phyloP scores from a whole-genome alignment of 2,113 vertebrate species.

The Engraulis encrasicolus region DNA sequence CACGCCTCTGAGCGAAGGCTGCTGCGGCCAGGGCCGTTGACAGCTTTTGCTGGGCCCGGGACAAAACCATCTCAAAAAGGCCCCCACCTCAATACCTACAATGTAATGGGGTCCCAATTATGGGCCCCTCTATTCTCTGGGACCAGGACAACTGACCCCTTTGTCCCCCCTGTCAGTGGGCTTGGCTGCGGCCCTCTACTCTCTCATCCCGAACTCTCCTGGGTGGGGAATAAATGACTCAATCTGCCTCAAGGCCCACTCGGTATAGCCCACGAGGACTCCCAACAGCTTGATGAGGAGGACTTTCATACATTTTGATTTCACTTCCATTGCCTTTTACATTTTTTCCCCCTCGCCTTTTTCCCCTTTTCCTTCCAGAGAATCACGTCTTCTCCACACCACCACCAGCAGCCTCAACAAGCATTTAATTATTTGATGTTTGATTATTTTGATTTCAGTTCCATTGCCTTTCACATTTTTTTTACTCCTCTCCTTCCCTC shows the following conservation, averaged over 20 bases:
- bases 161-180: no score
- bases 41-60: no score
- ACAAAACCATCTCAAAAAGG: no score
- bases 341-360: not conserved
- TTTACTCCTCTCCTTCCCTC: no score
- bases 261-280: not conserved
- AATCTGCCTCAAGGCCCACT: conserved; percentile 10
- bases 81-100: no score
- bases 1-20: conserved; percentile 4
- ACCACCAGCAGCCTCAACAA: not conserved
- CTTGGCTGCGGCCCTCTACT: no score
- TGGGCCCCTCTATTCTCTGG: no score
- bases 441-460: not conserved
- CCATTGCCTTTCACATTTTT: no score
- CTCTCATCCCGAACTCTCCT: not conserved
- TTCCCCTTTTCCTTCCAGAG: not conserved
- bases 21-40: no score
- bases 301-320: not conserved
- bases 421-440: not conserved
- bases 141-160: no score
- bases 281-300: not conserved
- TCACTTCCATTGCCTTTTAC: no score
- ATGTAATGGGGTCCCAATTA: no score
- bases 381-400: not conserved
- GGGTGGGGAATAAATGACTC: conserved; percentile 10